A percentile compares a stretch with the other conserved stretches of the same genome.
Conservation (phyloP, 2,888 invertebrate species). For the Zele albiditarsus region DNA sequence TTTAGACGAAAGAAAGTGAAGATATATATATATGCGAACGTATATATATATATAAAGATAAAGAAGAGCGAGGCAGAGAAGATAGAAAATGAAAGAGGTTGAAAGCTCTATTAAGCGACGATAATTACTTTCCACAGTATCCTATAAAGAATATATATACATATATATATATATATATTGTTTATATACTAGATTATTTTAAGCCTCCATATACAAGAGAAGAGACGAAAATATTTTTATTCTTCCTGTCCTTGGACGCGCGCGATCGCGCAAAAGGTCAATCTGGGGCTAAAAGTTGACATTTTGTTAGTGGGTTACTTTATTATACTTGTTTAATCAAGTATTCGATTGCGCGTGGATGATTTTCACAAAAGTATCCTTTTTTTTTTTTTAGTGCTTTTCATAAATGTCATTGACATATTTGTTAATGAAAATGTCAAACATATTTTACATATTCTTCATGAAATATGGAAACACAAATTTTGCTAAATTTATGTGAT, state of each 20-base stretch:
- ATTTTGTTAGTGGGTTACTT: background rate
- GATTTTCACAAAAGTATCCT: background rate
- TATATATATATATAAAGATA: no score
- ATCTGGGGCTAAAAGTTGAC: background rate
- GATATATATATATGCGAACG: background rate
- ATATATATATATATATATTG: conserved; percentile 1
- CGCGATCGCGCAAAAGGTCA: conserved; percentile 23
- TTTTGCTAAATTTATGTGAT: no score
- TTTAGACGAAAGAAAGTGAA: background rate
- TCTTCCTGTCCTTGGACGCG: conserved; percentile 12
- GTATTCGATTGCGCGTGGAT: background rate
- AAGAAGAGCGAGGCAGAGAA: conserved; percentile 26
- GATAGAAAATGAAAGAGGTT: conserved; percentile 49
- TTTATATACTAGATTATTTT: background rate
- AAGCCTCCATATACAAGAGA: background rate
- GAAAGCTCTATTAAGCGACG: conserved; percentile 46
- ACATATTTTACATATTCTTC: no score
- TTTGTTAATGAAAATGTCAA: background rate
- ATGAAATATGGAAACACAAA: no score
- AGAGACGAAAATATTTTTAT: background rate
- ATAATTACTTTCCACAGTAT: conserved; percentile 25
- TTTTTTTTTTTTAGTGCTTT: background rate
- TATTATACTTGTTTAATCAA: background rate
- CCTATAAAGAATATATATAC: conserved; percentile 1
- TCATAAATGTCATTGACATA: background rate